phyloP scores from a whole-genome alignment of 2,113 vertebrate genomes.

The Nematolebias whitei region DNA sequence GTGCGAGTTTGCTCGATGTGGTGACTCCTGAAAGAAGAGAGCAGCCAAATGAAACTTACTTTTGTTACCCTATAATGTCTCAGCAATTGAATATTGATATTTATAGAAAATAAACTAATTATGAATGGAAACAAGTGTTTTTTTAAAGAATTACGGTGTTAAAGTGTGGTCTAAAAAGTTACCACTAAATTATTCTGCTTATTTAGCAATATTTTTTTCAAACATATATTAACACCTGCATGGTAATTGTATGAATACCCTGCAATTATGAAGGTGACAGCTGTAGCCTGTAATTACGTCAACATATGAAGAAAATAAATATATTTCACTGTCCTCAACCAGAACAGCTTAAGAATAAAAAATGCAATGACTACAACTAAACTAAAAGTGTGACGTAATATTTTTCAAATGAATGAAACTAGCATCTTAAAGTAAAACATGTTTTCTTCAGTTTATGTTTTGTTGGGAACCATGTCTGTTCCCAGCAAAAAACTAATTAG shows the following conservation, averaged over 20 bases:
- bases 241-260: constrained; percentile 1
- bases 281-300: constrained; percentile 15
- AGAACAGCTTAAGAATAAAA: background rate
- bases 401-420: background rate
- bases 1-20: no score
- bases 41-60: no score
- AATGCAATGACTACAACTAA: background rate
- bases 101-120: background rate
- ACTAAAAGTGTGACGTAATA: background rate
- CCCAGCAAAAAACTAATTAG: constrained; percentile 51
- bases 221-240: constrained; percentile 5
- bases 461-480: constrained; percentile 30
- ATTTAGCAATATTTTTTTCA: constrained; percentile 11
- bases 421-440: constrained; percentile 1
- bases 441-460: constrained; percentile 6
- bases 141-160: background rate
- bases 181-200: background rate
- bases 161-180: background rate
- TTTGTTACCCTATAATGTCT: no score
- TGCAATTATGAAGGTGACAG: constrained; percentile 12
- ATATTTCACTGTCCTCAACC: background rate
- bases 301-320: background rate
- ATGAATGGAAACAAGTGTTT: background rate
- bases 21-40: no score
- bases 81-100: background rate